Percentiles rank a stretch among this genome's conserved stretches.
phyloP scores from a whole-genome alignment of 2,797 vertebrate genomes.

The Pseudomugil gertrudae region DNA sequence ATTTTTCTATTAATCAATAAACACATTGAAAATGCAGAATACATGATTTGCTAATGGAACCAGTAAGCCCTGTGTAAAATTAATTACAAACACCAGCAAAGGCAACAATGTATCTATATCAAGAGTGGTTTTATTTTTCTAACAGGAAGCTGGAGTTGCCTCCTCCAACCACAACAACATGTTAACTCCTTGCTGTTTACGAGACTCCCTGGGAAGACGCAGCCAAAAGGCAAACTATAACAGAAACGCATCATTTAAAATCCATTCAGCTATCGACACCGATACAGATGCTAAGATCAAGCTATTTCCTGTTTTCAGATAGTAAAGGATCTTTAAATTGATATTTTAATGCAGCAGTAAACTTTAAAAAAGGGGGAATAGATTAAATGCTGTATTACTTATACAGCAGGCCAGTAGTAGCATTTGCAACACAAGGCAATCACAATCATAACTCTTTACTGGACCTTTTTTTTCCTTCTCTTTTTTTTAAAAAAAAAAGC shows the following conservation, averaged over 20 bases:
- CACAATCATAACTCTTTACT: background rate
- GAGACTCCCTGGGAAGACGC: constrained; percentile 31
- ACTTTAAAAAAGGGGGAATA: background rate
- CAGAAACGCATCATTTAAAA: constrained; percentile 44
- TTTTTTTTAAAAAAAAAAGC: too few relatives aligned
- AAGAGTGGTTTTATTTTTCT: background rate
- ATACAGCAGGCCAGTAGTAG: background rate
- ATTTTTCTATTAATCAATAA: background rate
- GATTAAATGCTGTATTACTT: background rate
- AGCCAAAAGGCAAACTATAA: constrained; percentile 28
- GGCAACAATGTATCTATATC: background rate
- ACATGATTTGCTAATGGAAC: too few relatives aligned
- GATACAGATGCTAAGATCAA: too few relatives aligned
- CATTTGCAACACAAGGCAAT: background rate
- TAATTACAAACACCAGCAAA: too few relatives aligned
- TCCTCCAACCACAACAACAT: constrained; percentile 48
- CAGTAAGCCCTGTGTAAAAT: too few relatives aligned
- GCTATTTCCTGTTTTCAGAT: background rate
- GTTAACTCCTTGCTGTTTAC: constrained; percentile 29
- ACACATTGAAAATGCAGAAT: background rate
- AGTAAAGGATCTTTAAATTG: background rate
- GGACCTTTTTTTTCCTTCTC: background rate
- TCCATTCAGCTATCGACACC: constrained; percentile 29
- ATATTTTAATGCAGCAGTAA: background rate
- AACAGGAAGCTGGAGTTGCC: constrained; percentile 22